Base-by-base conservation (phyloP, 2,113 vertebrate genomes). In the Alces alces region DNA sequence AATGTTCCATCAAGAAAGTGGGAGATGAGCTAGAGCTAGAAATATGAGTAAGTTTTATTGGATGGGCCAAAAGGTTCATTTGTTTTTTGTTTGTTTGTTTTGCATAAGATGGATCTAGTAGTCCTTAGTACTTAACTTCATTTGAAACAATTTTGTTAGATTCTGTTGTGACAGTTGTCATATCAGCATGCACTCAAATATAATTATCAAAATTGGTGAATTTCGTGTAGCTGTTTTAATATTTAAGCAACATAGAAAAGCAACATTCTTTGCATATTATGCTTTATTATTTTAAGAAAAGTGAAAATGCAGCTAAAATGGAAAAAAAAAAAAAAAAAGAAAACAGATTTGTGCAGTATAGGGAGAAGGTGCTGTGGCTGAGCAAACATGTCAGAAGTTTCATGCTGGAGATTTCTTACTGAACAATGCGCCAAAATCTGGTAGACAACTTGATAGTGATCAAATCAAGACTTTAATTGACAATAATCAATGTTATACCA, bases 311-410 rank as follows among this genome's bases (percentile, higher is more conserved):
- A 50, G 45, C 45, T 11, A 45, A 6, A 79, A 50, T 17, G 7
- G 2, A 9, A 45, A 28, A 16, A 17, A 45, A 45, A 43, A 8
- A 76, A 14, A 5, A 7, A 30, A 5, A 30, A 2, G 1, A 3
- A 15, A 16, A 21, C 47, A 9, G 7, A 28, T 11, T 47, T 50
- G 8, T 33, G 28, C 28, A 50, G 28, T 50, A 47, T 79, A 33
- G 0, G 16, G 45, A 79, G 28, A 12, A 79, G 28, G 8, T 79
- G 45, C 5, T 79, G 9, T 33, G 45, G 33, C 15, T 50, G 28
- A 50, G 9, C 28, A 47, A 79, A 80, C 45, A 33, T 33, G 28
- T 80, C 45, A 80, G 16, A 80, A 79, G 15, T 30, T 79, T 30
- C 45, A 30, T 30, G 15, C 76, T 47, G 15, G 43, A 47, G 4